Evolutionary conservation across 2,113 vertebrate genomes (phyloP), one percentile per base, ranked within the genome.

Genomic region (Rana temporaria): DNA sequence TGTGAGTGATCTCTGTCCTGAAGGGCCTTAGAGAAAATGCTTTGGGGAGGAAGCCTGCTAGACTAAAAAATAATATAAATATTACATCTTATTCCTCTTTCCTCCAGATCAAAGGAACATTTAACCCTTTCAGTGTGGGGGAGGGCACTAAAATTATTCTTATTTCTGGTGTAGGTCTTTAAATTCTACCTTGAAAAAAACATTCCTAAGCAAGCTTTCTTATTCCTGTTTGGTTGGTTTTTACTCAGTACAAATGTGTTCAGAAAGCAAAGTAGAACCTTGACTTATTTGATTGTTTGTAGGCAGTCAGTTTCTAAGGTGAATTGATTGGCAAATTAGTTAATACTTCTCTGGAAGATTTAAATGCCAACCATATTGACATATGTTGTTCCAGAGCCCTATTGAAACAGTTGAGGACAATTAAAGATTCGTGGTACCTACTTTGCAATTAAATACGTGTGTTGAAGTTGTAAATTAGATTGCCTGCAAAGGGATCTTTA

Each of bases 251-350:
- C 9, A n/a, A 22, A 56, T 76, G 56, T 72, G 72, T 70, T 65
- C n/a, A 52, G 52, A 76, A 77, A 74, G 57, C 19, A 62, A 38
- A 42, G 57, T 16, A 18, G 53, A 74, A 30, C 12, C 80, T 75
- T 57, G 48, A 81, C 57, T 81, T 73, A 55, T 82, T 66, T 73
- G 62, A 74, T 56, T 66, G 79, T 42, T 82, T 66, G 32, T 52
- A 74, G 63, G 62, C 48, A 66, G 62, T 57, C 70, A 66, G 70
- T 38, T 82, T 66, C 80, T 67, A 82, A 82, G 80, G 80, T 73
- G 70, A 74, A 74, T 82, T 82, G 69, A 82, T 82, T 66, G 30
- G 71, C 26, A 82, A 82, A 82, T 82, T 74, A 75, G 70, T 82
- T 82, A 82, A 82, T 59, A 57, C 80, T 65, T 75, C 26, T 73